Evolutionary conservation across 2,797 vertebrate species (phyloP), one percentile per base, ranked within the genome.

Genomic region (Diglossa cyanea): DNA sequence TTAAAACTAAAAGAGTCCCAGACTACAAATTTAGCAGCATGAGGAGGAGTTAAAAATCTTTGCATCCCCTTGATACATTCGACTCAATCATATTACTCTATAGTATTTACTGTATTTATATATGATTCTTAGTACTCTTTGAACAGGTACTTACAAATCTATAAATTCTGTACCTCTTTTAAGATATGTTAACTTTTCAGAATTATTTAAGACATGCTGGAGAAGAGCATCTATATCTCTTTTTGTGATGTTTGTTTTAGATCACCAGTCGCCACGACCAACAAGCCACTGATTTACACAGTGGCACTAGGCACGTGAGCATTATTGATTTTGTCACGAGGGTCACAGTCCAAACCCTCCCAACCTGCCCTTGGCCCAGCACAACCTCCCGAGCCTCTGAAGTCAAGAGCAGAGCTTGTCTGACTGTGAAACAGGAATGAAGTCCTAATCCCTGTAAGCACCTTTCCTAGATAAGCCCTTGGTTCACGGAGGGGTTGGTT

Each of bases 381-480:
- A 0, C 4, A 42, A 73, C 73, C 58, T 91, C 44, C n/a, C 33
- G 31, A 45, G 26, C 28, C 30, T 37, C 51, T 73, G 37, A 81
- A 91, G 55, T 86, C 66, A 81, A 89, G 51, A 62, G 51, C 51
- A 91, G 72, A 88, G 33, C 39, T 86, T 51, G 39, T 55, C 44
- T 86, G 75, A 45, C 39, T 65, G 79, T 33, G 73, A 37, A 76
- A 48, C 44, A 80, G 33, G 54, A 91, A 85, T 83, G 58, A 81
- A 77, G 30, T 72, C 82, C 76, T 95, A 90, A 93, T 93, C 76
- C 76, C 35, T 45, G 21, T 94, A 93, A 93, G 58, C 39, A 90
- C 91, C 78, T 95, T 92, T 93, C 54, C 89, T 51, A 65, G 62
- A 77, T 88, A 87, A 95, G 13, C 21, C 51, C 21, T 68, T 37